phyloP scores from a whole-genome alignment of 2,797 vertebrate genomes.

The Squalus acanthias region DNA sequence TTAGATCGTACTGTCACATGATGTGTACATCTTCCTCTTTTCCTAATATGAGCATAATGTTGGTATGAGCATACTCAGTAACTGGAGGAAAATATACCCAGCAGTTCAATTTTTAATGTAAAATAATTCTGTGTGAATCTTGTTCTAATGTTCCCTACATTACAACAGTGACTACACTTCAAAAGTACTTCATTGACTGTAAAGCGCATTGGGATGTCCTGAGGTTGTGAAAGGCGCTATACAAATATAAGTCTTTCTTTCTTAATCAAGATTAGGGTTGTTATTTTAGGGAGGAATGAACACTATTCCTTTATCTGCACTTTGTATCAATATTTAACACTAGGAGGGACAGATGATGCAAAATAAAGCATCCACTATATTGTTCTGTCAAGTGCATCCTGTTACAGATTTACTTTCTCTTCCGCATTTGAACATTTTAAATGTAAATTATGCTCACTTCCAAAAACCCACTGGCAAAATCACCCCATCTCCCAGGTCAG shows the following conservation, averaged over 20 bases:
- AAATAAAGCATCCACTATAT: neutral
- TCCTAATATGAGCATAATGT: neutral
- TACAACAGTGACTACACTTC: neutral
- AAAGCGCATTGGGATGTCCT: neutral
- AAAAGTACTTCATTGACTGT: neutral
- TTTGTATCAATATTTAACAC: neutral
- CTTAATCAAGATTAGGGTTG: neutral
- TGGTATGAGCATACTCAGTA: too few species aligned
- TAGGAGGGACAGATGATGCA: neutral
- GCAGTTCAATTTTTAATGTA: neutral
- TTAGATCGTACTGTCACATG: too few species aligned
- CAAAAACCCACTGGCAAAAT: neutral
- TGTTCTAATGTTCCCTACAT: neutral
- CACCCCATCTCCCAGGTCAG: neutral
- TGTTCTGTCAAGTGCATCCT: neutral
- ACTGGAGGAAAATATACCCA: neutral
- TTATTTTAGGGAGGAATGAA: neutral
- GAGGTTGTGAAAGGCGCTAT: neutral
- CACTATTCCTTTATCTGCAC: neutral
- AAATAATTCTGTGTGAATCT: constrained; percentile 9
- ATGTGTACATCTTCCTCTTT: neutral
- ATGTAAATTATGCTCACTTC: neutral
- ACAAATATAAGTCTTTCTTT: neutral
- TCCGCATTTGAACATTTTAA: neutral
- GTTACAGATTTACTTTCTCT: neutral